These are phyloP conservation scores for Nylanderia fulva DNA, from an alignment of 1,140 invertebrate species.

Conservation along the genomic window DNA sequence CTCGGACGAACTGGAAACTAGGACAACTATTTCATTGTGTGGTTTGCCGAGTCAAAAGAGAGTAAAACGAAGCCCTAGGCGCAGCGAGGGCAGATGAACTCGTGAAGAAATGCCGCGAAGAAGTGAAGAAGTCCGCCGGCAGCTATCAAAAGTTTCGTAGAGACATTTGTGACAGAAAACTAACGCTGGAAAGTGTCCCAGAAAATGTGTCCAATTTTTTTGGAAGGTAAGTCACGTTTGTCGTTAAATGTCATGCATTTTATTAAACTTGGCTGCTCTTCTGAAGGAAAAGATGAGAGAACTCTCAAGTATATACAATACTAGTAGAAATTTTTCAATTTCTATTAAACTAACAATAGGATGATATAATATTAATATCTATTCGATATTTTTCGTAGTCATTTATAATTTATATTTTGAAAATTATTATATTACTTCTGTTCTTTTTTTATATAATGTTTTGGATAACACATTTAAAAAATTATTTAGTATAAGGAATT, in stretches of 20 bases:
- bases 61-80: constrained; percentile 31
- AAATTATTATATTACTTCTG: not conserved
- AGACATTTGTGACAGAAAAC: constrained; percentile 22
- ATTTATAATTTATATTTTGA: not conserved
- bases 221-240: constrained; percentile 2
- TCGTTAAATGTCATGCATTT: not conserved
- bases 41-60: not conserved
- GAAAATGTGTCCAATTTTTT: constrained; percentile 7
- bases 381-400: not conserved
- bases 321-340: not conserved
- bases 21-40: constrained; percentile 30
- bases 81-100: constrained; percentile 24
- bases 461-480: not conserved
- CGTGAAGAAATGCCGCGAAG: constrained; percentile 1
- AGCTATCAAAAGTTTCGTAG: constrained; percentile 48
- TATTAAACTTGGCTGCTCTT: not conserved
- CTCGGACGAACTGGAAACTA: constrained; percentile 23
- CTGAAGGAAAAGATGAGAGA: not conserved
- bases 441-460: not conserved
- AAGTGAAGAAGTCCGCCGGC: not conserved
- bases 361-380: not conserved
- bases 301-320: too few relatives aligned
- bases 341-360: not conserved
- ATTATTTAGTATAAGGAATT: not conserved
- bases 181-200: not conserved